Percentiles rank a stretch among this genome's conserved stretches.
Conservation (phyloP, 2,888 invertebrate species). For the Didymodactylos carnosus region DNA sequence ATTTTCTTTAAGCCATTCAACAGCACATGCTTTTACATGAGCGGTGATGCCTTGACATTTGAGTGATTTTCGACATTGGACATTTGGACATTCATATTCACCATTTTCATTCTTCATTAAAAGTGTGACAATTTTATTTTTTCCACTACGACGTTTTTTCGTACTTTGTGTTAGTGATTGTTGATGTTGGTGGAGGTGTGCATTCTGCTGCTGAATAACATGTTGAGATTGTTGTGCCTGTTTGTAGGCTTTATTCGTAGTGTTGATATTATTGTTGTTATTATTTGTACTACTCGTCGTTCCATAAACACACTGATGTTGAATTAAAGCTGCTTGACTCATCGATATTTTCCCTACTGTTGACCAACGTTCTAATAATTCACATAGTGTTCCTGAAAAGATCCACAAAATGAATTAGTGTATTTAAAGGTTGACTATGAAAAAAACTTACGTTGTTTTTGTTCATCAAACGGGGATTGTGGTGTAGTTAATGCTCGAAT, state of each 20-base stretch:
- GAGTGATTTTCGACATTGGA: neutral
- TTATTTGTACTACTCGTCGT: neutral
- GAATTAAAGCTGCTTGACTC: neutral
- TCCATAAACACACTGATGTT: neutral
- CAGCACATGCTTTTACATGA: neutral
- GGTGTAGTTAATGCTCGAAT: neutral
- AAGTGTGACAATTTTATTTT: neutral
- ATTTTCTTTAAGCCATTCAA: neutral
- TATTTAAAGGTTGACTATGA: no score
- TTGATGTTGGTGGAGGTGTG: neutral
- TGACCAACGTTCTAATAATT: neutral
- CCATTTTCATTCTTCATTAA: neutral
- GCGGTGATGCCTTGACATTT: neutral
- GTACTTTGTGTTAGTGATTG: neutral
- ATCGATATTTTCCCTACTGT: neutral
- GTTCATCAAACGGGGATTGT: no score
- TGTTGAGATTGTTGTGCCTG: neutral
- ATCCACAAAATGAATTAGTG: conserved; percentile 67
- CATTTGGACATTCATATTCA: neutral
- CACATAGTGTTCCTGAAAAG: conserved; percentile 44
- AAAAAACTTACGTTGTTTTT: no score
- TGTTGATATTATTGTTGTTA: neutral
- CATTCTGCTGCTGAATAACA: neutral
- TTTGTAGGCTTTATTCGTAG: no score
- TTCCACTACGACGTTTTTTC: neutral